Conservation (phyloP, 2,888 invertebrate genomes). For the Lithophane socia region DNA sequence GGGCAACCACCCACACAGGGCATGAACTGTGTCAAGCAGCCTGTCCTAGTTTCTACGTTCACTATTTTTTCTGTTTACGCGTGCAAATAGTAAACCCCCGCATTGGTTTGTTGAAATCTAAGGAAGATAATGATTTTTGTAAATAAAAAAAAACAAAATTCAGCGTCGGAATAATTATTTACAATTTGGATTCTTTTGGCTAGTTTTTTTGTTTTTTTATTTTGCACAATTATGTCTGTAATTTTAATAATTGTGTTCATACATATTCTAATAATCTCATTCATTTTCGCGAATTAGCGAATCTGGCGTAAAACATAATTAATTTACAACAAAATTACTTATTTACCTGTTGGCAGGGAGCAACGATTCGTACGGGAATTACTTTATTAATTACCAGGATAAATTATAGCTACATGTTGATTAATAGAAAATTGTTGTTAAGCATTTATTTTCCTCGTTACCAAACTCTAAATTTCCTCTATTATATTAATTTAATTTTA, state of each 20-base stretch:
- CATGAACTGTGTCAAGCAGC: slow-evolving; percentile 86
- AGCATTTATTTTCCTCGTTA: slow-evolving; percentile 16
- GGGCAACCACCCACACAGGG: slow-evolving; percentile 84
- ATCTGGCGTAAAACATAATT: slow-evolving; percentile 3
- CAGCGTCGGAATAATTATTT: background rate
- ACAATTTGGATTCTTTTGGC: background rate
- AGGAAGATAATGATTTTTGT: background rate
- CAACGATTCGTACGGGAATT: slow-evolving; percentile 12
- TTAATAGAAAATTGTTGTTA: slow-evolving; percentile 10
- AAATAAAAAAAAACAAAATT: background rate
- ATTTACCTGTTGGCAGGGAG: background rate
- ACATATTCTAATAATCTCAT: background rate
- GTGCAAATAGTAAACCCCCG: slow-evolving; percentile 60
- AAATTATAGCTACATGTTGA: slow-evolving; percentile 3
- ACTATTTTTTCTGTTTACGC: slow-evolving; percentile 70
- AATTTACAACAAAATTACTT: slow-evolving; percentile 12
- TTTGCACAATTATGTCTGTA: too few relatives aligned
- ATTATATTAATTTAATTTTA: background rate
- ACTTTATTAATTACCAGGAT: slow-evolving; percentile 20
- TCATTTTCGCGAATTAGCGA: background rate
- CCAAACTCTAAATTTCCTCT: slow-evolving; percentile 14
- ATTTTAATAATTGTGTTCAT: background rate
- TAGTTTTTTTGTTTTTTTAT: background rate
- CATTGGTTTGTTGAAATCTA: background rate
- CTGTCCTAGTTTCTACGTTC: slow-evolving; percentile 84